Percentiles rank a stretch among this genome's conserved stretches.
Evolutionary conservation across 2,797 vertebrate species (phyloP).

Genomic region (Sebastes variabilis): DNA sequence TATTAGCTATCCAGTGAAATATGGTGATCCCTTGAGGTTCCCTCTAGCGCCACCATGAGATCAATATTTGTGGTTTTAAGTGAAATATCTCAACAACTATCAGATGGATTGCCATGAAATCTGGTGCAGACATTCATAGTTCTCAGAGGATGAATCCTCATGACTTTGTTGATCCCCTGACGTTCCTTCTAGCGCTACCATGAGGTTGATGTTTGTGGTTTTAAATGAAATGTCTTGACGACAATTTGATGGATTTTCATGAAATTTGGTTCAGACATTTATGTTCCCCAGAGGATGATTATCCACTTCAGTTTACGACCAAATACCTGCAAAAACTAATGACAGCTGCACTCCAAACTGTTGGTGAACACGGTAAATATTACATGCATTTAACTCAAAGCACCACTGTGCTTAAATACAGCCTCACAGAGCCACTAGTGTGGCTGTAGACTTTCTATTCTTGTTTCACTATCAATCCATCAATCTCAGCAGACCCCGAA

Average conservation of each 20-base stretch:
- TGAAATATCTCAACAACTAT: background rate
- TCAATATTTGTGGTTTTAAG: background rate
- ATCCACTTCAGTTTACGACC: background rate
- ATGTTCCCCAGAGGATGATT: background rate
- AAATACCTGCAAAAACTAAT: background rate
- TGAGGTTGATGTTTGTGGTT: background rate
- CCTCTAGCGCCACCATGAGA: background rate
- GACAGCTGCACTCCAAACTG: background rate
- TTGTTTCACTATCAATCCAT: slow-evolving; percentile 12
- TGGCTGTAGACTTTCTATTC: background rate
- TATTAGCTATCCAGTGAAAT: background rate
- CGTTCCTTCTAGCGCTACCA: background rate
- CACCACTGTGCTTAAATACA: too few relatives aligned
- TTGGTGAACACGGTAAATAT: background rate
- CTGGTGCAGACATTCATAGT: background rate
- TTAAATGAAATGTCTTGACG: background rate
- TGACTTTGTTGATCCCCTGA: background rate
- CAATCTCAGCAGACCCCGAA: background rate
- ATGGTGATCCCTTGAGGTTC: background rate
- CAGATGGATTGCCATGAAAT: background rate
- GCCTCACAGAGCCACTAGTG: background rate
- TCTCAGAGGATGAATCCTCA: background rate
- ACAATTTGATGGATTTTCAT: background rate
- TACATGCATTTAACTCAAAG: background rate
- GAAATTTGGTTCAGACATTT: background rate